Base-by-base conservation (phyloP, 2,888 invertebrate genomes). In the Agonopterix arenella region DNA sequence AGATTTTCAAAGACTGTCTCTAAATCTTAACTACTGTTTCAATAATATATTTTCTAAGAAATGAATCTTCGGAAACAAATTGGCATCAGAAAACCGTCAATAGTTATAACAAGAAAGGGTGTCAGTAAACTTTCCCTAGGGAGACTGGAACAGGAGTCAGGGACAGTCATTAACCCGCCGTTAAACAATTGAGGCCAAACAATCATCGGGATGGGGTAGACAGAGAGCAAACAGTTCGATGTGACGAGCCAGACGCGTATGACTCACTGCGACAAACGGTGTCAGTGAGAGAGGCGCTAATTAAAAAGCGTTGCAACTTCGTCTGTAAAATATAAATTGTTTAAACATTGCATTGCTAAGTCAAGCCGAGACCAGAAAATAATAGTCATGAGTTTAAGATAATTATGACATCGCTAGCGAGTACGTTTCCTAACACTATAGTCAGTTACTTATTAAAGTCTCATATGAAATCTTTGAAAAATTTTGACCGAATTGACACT, bases 101-200 rank as follows among this genome's bases (percentile, higher is more conserved):
- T 59, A 60, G 55, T 57, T 53, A 5, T 28, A 55, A 47, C 50
- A 56, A 55, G 48, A 66, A 61, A 68, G 61, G 61, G 62, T 70
- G 73, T 70, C 71, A 74, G 76, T 63, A 76, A 72, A 71, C 67
- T 75, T 68, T 71, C 70, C 61, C 65, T 53, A 65, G 68, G 69
- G 72, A 66, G 64, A 66, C 52, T 57, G 62, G 59, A 57, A 58
- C 62, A 63, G 68, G 68, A 80, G 81, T 79, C 83, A 80, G 73
- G 77, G 80, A 60, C 82, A 80, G 77, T 74, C 81, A 65, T 80
- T 81, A 79, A 83, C 82, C 81, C 73, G 68, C 54, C 59, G 28
- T 70, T 62, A 70, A 78, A 80, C 80, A 79, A 80, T 80, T 28
- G 73, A 76, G 80, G 76, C 61, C 80, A 76, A 72, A 73, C 76